Evolutionary conservation across 1,140 invertebrate species (phyloP), one percentile per base, ranked within the genome.

Genomic region (Drosophila nebulosa): DNA sequence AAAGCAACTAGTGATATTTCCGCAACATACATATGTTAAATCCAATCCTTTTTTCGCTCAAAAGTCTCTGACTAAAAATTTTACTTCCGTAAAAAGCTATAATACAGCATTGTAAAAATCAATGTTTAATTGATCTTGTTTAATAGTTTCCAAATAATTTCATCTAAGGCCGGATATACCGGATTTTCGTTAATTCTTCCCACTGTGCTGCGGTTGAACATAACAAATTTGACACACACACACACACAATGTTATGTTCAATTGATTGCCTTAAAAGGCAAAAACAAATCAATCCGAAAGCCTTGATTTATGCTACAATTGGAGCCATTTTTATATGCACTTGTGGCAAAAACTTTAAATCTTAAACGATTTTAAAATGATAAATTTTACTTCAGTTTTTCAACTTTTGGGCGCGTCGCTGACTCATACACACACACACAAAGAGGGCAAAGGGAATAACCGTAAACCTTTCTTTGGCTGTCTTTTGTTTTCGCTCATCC

Each of bases 231-330:
- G 58, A 56, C 64, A 74, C 10, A 30, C 30, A 58, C 39, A 30
- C 36, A 26, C 35, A 35, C 36, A 14, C 22, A 36, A 4, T 22
- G 12, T 27, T 16, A 12, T 36, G 21, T 74, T 74, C 53, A 68
- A 74, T 74, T 57, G 68, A 74, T 60, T 26, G 71, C 64, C 72
- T 62, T 74, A 68, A 74, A 74, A 62, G 72, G 72, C 52, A 61
- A 74, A n/a, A 52, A 39, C 63, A 56, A 36, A 57, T 62, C 30
- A 57, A 27, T 64, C 50, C 32, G 12, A 46, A 16, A 16, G n/a
- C 16, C 14, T 27, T 46, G 39, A 60, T 60, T 46, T 46, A 26
- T 27, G 21, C 26, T 14, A 24, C 57, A 59, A 24, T 56, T 56
- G 53, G 26, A 21, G 57, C 35, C 57, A 39, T 14, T 36, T 59